Percentiles rank a stretch among this genome's conserved stretches.
Conservation (phyloP, 2,888 invertebrate genomes). For the Troides helena region DNA sequence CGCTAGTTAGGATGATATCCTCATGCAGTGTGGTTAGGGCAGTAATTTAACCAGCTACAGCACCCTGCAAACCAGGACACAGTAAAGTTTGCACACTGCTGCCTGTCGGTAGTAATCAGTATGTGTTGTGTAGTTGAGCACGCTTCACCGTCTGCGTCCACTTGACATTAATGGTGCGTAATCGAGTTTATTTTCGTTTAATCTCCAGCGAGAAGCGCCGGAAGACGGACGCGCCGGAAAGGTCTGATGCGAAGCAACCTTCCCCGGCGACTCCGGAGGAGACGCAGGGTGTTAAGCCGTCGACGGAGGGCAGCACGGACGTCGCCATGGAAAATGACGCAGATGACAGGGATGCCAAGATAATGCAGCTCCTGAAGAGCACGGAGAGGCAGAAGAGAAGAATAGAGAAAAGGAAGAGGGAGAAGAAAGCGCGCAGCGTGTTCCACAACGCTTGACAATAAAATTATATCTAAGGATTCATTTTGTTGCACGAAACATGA, state of each 20-base stretch:
- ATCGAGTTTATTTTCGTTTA: not conserved
- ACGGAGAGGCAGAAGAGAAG: conserved; percentile 69
- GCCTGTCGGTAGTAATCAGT: too few relatives aligned
- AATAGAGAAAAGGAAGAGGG: conserved; percentile 59
- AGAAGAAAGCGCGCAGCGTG: conserved; percentile 70
- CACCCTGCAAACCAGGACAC: too few relatives aligned
- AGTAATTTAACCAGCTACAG: too few relatives aligned
- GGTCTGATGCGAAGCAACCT: not conserved
- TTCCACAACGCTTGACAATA: conserved; percentile 64
- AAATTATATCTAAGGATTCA: too few relatives aligned
- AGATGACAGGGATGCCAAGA: conserved; percentile 53
- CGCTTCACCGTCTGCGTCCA: too few relatives aligned
- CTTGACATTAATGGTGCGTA: too few relatives aligned
- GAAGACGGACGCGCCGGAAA: conserved; percentile 40
- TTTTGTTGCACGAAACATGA: too few relatives aligned
- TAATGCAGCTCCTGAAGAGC: conserved; percentile 63
- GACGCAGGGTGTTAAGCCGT: conserved; percentile 49
- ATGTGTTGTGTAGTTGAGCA: too few relatives aligned
- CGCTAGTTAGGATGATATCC: too few relatives aligned
- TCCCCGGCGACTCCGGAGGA: conserved; percentile 23
- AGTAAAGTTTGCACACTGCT: too few relatives aligned
- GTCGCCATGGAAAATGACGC: conserved; percentile 37
- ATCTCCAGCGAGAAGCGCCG: conserved; percentile 47
- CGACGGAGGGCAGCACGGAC: conserved; percentile 53
- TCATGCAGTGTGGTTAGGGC: too few relatives aligned